Base-by-base conservation (phyloP, 2,888 invertebrate genomes). In the Melieria omissa region DNA sequence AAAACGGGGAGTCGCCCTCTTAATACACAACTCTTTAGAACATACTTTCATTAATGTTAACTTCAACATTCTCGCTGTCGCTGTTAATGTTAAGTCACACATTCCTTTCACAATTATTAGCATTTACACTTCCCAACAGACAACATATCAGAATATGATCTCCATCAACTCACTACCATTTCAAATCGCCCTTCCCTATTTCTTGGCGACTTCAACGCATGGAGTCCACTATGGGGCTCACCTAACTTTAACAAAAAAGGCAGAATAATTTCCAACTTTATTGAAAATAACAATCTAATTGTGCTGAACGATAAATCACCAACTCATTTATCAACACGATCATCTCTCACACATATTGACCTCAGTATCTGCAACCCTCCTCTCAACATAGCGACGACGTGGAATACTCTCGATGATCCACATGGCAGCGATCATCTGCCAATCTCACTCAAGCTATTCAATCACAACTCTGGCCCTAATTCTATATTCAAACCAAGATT, bases 351-450 rank as follows among this genome's bases (percentile, higher is more conserved):
- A 12, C 16, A 69, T 14, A 49, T 69, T 42, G 69, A 69, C 14
- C 61, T 67, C 4, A 47, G 14, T 41, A 9, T 46, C 5, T 67
- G 67, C 49, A 60, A 42, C 5, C 16, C 58, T 12, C 62, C 69
- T 3, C 54, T 69, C 3, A 41, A 62, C n/a, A 41, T 62, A 9
- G 41, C 52, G 2, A 10, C 16, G 0, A 52, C 9, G 5, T 61
- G 69, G 61, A 6, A 5, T 9, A 16, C 44, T 12, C 8, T 54
- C 4, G 69, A 62, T 29, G 60, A 62, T 14, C n/a, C 62, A 3
- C 52, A 69, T 14, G 54, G 52, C 9, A 69, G n/a, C n/a, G 69
- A 69, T 45, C 69, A 69, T 14, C 55, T n/a, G 6, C 69, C 52
- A 2, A 69, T 55, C 6, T 14, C 29, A 5, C n/a, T 44, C 41